Percentiles rank a stretch among this genome's conserved stretches.
Evolutionary conservation across 2,113 vertebrate species (phyloP).

Genomic region (Ifrita kowaldi): DNA sequence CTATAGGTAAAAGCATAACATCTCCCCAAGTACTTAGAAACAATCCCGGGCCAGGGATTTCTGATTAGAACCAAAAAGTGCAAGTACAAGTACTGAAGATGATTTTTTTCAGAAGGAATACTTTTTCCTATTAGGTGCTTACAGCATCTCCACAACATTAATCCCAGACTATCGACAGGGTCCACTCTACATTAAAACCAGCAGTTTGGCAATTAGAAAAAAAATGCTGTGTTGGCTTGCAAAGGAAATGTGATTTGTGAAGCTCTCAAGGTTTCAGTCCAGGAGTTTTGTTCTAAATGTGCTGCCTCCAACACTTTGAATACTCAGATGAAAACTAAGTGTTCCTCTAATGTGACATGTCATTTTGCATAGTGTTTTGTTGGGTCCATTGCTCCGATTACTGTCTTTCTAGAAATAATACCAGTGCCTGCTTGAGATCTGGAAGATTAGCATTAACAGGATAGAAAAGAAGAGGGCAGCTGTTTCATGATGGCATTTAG

Average conservation of each 20-base stretch:
- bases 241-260: constrained; percentile 51
- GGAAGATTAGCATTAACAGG: constrained; percentile 35
- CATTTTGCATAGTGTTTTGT: constrained; percentile 22
- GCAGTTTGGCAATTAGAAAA: constrained; percentile 20
- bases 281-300: constrained; percentile 33
- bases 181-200: constrained; percentile 22
- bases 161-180: not conserved
- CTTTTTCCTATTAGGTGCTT: not conserved
- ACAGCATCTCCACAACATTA: constrained; percentile 16
- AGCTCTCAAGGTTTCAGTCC: constrained; percentile 30
- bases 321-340: constrained; percentile 44
- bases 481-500: constrained; percentile 46
- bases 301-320: constrained; percentile 6
- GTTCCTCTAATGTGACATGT: constrained; percentile 40
- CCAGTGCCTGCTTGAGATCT: not conserved
- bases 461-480: constrained; percentile 34
- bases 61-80: not conserved
- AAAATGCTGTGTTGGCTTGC: constrained; percentile 10
- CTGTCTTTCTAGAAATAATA: constrained; percentile 44
- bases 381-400: constrained; percentile 28
- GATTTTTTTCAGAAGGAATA: not conserved
- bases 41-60: not conserved
- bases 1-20: not conserved
- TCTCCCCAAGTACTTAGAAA: not conserved
- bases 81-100: not conserved